phyloP scores from a whole-genome alignment of 2,888 invertebrate species.

The Caenorhabditis sulstoni region DNA sequence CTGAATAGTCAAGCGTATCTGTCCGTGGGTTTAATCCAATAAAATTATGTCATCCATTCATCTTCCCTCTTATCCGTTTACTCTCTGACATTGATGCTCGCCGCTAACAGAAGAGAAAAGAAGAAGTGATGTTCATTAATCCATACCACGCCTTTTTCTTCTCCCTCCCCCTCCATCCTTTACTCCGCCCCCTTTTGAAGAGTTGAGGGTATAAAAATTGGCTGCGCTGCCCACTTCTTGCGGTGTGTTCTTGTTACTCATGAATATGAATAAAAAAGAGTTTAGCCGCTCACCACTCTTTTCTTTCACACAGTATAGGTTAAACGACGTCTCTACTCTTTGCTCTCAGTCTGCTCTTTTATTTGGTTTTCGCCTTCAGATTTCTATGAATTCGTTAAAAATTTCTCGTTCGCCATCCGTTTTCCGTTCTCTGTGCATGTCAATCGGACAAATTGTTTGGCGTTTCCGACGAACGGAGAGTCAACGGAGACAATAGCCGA shows the following conservation, averaged over 20 bases:
- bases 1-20: slow-evolving; percentile 37
- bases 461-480: too few relatives aligned
- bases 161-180: not conserved
- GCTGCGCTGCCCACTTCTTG: slow-evolving; percentile 2
- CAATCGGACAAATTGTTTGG: slow-evolving; percentile 24
- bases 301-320: not conserved
- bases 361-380: not conserved
- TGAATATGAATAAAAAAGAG: too few relatives aligned
- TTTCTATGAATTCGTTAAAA: slow-evolving; percentile 35
- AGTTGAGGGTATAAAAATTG: slow-evolving; percentile 26
- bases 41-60: slow-evolving; percentile 51
- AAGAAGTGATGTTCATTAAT: slow-evolving; percentile 54
- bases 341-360: not conserved
- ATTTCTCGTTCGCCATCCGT: not conserved
- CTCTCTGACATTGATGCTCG: slow-evolving; percentile 13
- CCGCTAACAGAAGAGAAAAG: slow-evolving; percentile 3
- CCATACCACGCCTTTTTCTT: slow-evolving; percentile 1
- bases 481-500: too few relatives aligned
- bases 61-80: not conserved
- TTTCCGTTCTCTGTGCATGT: not conserved
- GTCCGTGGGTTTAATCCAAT: slow-evolving; percentile 54
- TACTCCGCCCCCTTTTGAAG: slow-evolving; percentile 4
- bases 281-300: too few relatives aligned
- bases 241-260: too few relatives aligned
- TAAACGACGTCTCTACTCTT: not conserved